Percentiles rank a stretch among this genome's conserved stretches.
phyloP scores from a whole-genome alignment of 2,113 vertebrate species.

The Dendropsophus ebraccatus region DNA sequence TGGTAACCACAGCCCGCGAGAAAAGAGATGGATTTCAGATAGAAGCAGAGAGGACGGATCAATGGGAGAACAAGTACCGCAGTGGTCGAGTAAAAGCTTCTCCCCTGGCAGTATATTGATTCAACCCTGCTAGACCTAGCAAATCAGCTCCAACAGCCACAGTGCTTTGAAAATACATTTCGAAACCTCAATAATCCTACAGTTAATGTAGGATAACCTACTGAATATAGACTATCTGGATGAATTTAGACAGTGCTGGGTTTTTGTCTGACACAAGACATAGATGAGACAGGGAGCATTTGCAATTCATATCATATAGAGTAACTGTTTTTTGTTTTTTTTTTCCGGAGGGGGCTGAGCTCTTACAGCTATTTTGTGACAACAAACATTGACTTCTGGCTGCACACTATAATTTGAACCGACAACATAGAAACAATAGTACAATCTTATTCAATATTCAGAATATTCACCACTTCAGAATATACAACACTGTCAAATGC shows the following conservation, averaged over 20 bases:
- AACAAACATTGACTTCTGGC: not conserved
- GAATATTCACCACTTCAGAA: not conserved
- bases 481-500: not conserved
- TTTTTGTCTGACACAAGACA: not conserved
- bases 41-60: slow-evolving; percentile 74
- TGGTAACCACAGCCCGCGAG: slow-evolving; percentile 71
- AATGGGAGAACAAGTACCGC: slow-evolving; percentile 78
- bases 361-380: not conserved
- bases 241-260: not conserved
- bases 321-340: no score
- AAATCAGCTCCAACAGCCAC: slow-evolving; percentile 75
- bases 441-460: not conserved
- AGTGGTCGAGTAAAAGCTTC: slow-evolving; percentile 72
- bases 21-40: slow-evolving; percentile 74
- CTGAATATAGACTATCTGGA: slow-evolving; percentile 28
- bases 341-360: not conserved
- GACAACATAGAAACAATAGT: not conserved
- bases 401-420: not conserved
- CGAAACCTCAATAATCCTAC: slow-evolving; percentile 51
- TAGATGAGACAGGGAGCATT: not conserved
- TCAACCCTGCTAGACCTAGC: slow-evolving; percentile 73
- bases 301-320: no score
- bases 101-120: slow-evolving; percentile 80
- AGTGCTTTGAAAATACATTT: slow-evolving; percentile 49
- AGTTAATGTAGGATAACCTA: slow-evolving; percentile 52